Base-by-base conservation (phyloP, 2,888 invertebrate species). In the Eurois occulta region DNA sequence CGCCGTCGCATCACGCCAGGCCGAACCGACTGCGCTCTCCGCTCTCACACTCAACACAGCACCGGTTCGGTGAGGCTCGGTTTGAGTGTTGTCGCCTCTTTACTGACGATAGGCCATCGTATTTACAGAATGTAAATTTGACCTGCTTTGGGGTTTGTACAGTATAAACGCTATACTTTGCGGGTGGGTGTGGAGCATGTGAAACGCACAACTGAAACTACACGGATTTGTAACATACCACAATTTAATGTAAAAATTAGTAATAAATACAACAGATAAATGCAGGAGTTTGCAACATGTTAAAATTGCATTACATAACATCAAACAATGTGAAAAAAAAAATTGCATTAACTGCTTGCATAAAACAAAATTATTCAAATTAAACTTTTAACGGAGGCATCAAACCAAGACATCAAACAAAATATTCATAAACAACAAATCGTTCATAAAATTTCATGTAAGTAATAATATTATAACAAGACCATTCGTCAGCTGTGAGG, bases 181-280 rank as follows among this genome's bases (percentile, higher is more conserved):
- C 91, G 87, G 91, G 92, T 92, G 93, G 94, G 94, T 92, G 93
- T 91, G 94, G 93, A 91, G 90, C 93, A 92, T 92, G 94, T 93
- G 91, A 93, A 91, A 92, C 93, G 94, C 93, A 94, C 93, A 93
- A 96, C 96, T 96, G 96, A 96, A 96, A 96, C 96, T 96, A 96
- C 96, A 96, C 94, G 93, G 91, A 94, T 96, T 92, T 96, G 97
- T 97, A 97, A 97, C 97, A 97, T 97, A 97, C 97, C 97, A 97
- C 97, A 97, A 97, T 97, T 97, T 97, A 97, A 97, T 97, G 97
- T 97, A 97, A 97, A 97, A 97, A 97, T 97, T 97, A 97, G 97
- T 97, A 97, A 97, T 97, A 97, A 97, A 97, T 97, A 97, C 97
- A 97, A 97, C 97, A 97, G 97, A 97, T 97, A 97, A 97, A 97